Evolutionary conservation across 2,797 vertebrate species (phyloP), one percentile per base, ranked within the genome.

Genomic region (Macropodus opercularis): DNA sequence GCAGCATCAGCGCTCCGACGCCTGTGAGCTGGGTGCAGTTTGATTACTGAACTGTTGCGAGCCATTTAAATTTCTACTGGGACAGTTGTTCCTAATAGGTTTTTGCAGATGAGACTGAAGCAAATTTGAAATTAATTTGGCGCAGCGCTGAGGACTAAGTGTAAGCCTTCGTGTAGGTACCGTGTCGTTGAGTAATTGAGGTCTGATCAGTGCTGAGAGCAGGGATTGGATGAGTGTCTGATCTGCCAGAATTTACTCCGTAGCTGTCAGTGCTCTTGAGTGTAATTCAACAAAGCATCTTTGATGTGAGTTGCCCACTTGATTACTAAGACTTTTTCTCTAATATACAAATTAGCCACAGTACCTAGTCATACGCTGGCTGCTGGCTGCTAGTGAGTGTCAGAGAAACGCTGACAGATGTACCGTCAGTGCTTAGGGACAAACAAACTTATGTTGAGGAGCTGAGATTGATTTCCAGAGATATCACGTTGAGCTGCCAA

Each of bases 111-210:
- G 26, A 55, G 47, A 39, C 46, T 27, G 27, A 36, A 52, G 56
- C 56, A 74, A 62, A 69, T 72, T 24, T 55, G 11, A 74, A 78
- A 72, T 71, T 54, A 71, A 79, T 81, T 76, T 64, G 73, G 38
- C 72, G 53, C 27, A 29, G 58, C 54, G 42, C 44, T 39, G 46
- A 27, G 9, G 56, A 48, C 36, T 39, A 22, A 62, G 44, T 39
- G 48, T 62, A 41, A 68, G 63, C 49, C 35, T 44, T 49, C 26
- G n/a, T 63, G 49, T 69, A 58, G 72, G 53, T 66, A 54, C 48
- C 64, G 46, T 27, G 58, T 53, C 3, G 35, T 40, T 72, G 79
- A 79, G 69, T 79, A 72, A 84, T 78, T 72, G 69, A 74, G 53
- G 66, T 57, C 71, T 75, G 73, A 83, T 76, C 44, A 39, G 62